Percentiles rank a stretch among this genome's conserved stretches.
These are phyloP conservation scores for Acipenser oxyrinchus DNA, from an alignment of 2,797 vertebrate genomes.

Conservation along the genomic window DNA sequence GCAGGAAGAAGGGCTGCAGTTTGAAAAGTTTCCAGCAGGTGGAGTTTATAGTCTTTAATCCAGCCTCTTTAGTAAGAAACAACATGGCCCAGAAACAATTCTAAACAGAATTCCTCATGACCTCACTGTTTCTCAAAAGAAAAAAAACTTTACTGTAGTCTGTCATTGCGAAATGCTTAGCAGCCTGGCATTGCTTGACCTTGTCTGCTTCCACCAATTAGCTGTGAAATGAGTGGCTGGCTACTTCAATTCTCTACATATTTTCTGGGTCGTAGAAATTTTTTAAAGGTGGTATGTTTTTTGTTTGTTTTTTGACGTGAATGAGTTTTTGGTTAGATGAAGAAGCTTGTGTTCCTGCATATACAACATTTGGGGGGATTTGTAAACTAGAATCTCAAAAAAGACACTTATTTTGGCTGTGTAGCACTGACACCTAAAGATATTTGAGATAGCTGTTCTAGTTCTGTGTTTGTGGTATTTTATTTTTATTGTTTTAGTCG, in stretches of 20 bases:
- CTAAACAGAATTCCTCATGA: neutral
- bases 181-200: neutral
- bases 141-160: neutral
- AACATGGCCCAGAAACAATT: neutral
- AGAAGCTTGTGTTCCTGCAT: too few relatives aligned
- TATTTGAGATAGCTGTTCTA: too few relatives aligned
- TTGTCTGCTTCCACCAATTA: neutral
- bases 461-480: too few relatives aligned
- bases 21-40: neutral
- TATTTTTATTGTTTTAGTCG: too few relatives aligned
- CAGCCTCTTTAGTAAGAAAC: neutral
- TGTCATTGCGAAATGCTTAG: neutral
- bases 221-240: neutral
- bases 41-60: neutral
- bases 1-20: too few relatives aligned
- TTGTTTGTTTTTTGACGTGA: neutral
- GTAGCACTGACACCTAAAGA: too few relatives aligned
- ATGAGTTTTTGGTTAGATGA: neutral
- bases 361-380: too few relatives aligned
- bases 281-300: neutral
- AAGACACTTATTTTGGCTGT: too few relatives aligned
- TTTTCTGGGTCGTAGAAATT: neutral
- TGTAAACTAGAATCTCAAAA: too few relatives aligned
- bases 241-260: neutral
- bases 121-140: neutral